A percentile compares a stretch with the other conserved stretches of the same genome.
Conservation (phyloP, 2,888 invertebrate species). For the Ptilodon capucinus region DNA sequence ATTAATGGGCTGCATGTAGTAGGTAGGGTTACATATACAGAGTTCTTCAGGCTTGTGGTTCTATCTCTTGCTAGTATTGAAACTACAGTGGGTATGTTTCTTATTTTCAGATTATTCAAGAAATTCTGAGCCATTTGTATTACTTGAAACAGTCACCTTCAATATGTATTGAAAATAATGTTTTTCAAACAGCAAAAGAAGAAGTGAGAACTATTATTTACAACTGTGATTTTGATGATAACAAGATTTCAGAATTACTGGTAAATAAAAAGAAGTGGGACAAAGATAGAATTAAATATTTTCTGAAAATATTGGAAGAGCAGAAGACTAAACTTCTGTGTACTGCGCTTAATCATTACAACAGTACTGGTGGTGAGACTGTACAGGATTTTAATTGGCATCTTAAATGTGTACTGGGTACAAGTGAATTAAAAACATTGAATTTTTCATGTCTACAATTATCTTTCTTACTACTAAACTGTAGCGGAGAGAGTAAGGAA, state of each 20-base stretch:
- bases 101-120: conserved; percentile 40
- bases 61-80: too few relatives aligned
- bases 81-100: too few relatives aligned
- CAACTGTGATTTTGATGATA: conserved; percentile 39
- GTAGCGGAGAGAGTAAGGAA: conserved; percentile 33
- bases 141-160: conserved; percentile 8
- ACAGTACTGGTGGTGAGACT: conserved; percentile 50
- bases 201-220: conserved; percentile 43
- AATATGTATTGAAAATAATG: conserved; percentile 15
- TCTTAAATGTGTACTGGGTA: conserved; percentile 58
- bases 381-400: conserved; percentile 56
- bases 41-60: too few relatives aligned
- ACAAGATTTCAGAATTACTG: conserved; percentile 31
- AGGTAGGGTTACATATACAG: too few relatives aligned
- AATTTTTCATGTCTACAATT: conserved; percentile 59
- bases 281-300: conserved; percentile 35
- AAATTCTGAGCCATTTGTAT: conserved; percentile 43
- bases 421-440: conserved; percentile 57
- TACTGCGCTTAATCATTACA: conserved; percentile 43
- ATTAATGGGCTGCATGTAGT: too few relatives aligned
- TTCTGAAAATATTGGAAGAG: conserved; percentile 36
- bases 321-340: conserved; percentile 44
- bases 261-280: conserved; percentile 32
- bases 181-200: conserved; percentile 35
- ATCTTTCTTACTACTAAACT: conserved; percentile 41